A percentile compares a stretch with the other conserved stretches of the same genome.
phyloP scores from a whole-genome alignment of 2,113 vertebrate genomes.

The Caranx ignobilis region DNA sequence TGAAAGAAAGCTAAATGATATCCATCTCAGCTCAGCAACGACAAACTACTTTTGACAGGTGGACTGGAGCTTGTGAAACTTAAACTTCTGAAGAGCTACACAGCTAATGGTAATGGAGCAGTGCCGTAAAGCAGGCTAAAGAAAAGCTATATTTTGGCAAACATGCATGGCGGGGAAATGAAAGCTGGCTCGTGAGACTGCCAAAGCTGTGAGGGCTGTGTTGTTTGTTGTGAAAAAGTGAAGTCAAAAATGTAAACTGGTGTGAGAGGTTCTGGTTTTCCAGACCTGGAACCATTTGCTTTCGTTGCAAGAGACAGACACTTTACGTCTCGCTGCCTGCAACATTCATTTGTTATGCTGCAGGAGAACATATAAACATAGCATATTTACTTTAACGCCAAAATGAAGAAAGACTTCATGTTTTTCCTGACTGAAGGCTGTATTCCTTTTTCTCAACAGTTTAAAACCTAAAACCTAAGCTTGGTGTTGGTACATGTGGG shows the following conservation, averaged over 20 bases:
- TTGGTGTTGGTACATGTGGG: background rate
- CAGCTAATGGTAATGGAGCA: slow-evolving; percentile 33
- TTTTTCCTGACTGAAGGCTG: background rate
- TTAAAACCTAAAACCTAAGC: slow-evolving; percentile 2
- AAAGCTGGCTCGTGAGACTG: background rate
- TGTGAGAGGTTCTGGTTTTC: background rate
- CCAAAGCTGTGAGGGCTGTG: background rate
- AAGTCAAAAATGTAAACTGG: background rate
- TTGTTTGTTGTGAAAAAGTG: background rate
- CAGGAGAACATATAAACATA: slow-evolving; percentile 1
- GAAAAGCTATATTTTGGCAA: background rate
- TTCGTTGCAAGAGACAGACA: no score
- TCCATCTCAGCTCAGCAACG: slow-evolving; percentile 46
- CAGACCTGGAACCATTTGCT: no score
- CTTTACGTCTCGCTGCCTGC: no score
- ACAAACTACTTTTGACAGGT: slow-evolving; percentile 68
- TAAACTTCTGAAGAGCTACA: slow-evolving; percentile 38
- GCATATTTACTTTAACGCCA: slow-evolving; percentile 4
- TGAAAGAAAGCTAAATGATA: slow-evolving; percentile 38
- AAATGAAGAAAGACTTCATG: slow-evolving; percentile 7
- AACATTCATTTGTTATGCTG: background rate
- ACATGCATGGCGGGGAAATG: background rate
- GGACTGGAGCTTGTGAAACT: slow-evolving; percentile 60
- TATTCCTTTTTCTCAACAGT: slow-evolving; percentile 12
- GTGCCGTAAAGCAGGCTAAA: background rate